phyloP scores from a whole-genome alignment of 35 echinoderm and acorn worm species.

The Strongylocentrotus purpuratus region DNA sequence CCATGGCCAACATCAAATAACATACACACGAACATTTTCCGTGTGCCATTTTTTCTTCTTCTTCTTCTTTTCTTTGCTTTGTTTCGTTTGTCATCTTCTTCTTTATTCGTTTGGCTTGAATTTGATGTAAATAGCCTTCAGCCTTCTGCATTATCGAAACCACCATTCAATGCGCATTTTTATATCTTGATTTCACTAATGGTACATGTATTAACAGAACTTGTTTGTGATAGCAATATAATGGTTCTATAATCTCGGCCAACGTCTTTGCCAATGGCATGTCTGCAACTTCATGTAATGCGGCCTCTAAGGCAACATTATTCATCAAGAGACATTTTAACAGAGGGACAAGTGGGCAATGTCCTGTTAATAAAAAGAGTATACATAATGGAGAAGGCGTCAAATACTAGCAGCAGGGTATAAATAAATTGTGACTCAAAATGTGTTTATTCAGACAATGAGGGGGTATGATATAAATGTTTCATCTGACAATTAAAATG shows the following conservation, averaged over 20 bases:
- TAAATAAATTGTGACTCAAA: too few relatives aligned
- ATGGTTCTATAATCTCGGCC: neutral
- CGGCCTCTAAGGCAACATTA: neutral
- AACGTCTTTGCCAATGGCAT: neutral
- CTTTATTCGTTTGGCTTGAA: neutral
- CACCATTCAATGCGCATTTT: neutral
- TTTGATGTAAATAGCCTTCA: neutral
- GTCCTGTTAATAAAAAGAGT: too few relatives aligned
- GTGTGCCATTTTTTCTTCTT: too few relatives aligned
- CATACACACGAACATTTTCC: too few relatives aligned
- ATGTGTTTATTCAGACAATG: too few relatives aligned
- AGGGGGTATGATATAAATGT: too few relatives aligned
- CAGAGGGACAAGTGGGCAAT: neutral
- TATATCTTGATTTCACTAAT: neutral
- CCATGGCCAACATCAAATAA: too few relatives aligned
- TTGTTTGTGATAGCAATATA: neutral
- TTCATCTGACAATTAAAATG: too few relatives aligned
- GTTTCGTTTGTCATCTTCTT: too few relatives aligned
- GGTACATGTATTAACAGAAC: neutral
- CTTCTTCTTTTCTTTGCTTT: neutral
- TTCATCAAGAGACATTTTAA: neutral
- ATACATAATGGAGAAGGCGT: too few relatives aligned
- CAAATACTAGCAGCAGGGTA: too few relatives aligned
- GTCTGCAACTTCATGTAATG: neutral
- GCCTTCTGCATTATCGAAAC: neutral